Base-by-base conservation (phyloP, 2,113 vertebrate species). In the Catharus fuscescens region DNA sequence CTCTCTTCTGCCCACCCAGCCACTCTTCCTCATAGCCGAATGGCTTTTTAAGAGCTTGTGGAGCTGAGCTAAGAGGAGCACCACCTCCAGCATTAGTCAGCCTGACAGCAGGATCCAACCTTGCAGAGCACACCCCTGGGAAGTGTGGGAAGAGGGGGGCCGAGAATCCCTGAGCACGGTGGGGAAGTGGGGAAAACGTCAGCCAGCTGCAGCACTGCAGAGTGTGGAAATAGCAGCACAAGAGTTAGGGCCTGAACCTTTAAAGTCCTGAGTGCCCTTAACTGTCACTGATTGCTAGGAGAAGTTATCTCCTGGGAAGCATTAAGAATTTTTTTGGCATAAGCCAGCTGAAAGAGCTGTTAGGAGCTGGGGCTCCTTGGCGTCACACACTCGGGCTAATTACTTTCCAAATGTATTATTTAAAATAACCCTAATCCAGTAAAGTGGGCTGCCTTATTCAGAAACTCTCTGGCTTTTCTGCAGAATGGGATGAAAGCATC, bases 341-440 rank as follows among this genome's bases (percentile, higher is more conserved):
- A 77, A 59, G 74, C 8, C 59, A 65, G 82, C 80, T 77, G 83
- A 80, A 91, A 88, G 84, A 69, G 88, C 92, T 34, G 6, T 78
- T 90, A 86, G 3, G 32, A 54, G 71, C 48, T 7, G 0, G 48
- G 74, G 81, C 86, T 96, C 50, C 88, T 92, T 86, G 66, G 95
- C 78, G 14, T 96, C 94, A 34, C 12, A 26, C 6, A 1, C 79
- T 81, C 53, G 18, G 70, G 24, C 95, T 96, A 93, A 96, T 96
- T 92, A 93, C 90, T 92, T 85, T 92, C 82, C 61, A 71, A 92
- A 96, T 97, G 79, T 71, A 95, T 95, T 96, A 94, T 93, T 97
- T 90, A 96, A 95, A 95, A 90, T 92, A 80, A 69, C 53, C 59
- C 53, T 56, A 40, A 88, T 88, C 90, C 93, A 5, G 90, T 69